Percentiles rank a stretch among this genome's conserved stretches.
phyloP scores from a whole-genome alignment of 1,140 invertebrate species.

The Anastrepha ludens region DNA sequence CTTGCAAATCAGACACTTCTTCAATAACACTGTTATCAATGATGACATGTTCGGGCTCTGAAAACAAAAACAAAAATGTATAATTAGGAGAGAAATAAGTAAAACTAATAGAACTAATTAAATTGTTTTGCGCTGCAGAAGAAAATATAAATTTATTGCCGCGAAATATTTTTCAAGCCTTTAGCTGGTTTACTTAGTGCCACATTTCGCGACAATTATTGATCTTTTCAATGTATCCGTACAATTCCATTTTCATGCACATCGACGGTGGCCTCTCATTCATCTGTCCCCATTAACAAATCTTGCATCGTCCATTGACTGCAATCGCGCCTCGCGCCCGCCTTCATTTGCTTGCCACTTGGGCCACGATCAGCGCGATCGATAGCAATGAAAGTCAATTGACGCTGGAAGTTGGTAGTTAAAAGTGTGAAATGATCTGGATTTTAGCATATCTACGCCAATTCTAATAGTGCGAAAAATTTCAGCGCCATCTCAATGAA shows the following conservation, averaged over 20 bases:
- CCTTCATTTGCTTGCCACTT: not conserved
- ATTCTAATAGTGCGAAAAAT: slow-evolving; percentile 17
- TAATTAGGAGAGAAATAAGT: not conserved
- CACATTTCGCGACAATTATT: not conserved
- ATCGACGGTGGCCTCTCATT: not conserved
- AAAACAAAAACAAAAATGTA: not conserved
- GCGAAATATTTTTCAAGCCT: too few relatives aligned
- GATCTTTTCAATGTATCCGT: not conserved
- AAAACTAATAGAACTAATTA: not conserved
- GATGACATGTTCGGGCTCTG: slow-evolving; percentile 14
- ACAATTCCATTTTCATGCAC: not conserved
- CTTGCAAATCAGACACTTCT: slow-evolving; percentile 31
- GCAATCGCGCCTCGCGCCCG: not conserved
- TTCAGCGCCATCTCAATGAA: slow-evolving; percentile 40
- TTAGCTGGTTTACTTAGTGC: too few relatives aligned
- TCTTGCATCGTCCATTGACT: not conserved
- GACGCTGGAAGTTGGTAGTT: slow-evolving; percentile 2
- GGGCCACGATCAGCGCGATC: not conserved
- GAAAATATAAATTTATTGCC: too few relatives aligned
- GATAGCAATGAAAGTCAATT: slow-evolving; percentile 28
- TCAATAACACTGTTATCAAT: not conserved
- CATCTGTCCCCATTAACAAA: not conserved
- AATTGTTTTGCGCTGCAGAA: too few relatives aligned
- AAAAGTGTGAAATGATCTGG: slow-evolving; percentile 35
- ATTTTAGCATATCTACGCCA: not conserved